Conservation (phyloP, 2,797 vertebrate species). For the Rhinatrema bivittatum region DNA sequence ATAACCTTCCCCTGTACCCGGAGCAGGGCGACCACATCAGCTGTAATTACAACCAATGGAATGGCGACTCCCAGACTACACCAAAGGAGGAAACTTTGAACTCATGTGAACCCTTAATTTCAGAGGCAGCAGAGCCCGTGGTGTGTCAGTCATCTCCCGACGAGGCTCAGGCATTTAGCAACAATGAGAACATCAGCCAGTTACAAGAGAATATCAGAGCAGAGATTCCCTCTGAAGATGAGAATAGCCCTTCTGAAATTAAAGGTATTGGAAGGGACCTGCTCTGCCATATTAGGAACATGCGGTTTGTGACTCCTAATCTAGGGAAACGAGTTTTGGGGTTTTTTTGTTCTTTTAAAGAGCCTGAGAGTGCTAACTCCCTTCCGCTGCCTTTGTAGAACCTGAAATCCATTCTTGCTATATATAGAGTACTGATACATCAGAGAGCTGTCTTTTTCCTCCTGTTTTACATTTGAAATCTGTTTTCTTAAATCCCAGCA, state of each 20-base stretch:
- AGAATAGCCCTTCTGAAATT: conserved; percentile 49
- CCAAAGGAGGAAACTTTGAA: conserved; percentile 40
- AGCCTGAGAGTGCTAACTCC: too few species aligned
- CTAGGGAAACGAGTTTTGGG: too few species aligned
- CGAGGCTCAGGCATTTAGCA: conserved; percentile 14
- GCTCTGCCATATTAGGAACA: too few species aligned
- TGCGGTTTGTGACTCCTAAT: too few species aligned
- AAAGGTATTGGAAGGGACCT: conserved; percentile 44
- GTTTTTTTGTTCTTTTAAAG: too few species aligned
- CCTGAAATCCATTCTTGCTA: too few species aligned
- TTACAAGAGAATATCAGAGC: conserved; percentile 54
- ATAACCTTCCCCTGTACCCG: conserved; percentile 19
- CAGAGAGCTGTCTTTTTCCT: too few species aligned
- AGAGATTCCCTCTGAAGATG: conserved; percentile 53
- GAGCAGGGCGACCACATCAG: conserved; percentile 23
- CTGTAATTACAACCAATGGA: conserved; percentile 27
- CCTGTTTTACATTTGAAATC: too few species aligned
- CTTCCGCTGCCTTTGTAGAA: too few species aligned
- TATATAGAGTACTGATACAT: too few species aligned
- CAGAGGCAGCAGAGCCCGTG: conserved; percentile 43
- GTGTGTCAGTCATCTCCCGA: conserved; percentile 35
- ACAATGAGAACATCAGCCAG: conserved; percentile 41
- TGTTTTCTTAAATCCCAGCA: too few species aligned
- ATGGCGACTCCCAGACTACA: conserved; percentile 28
- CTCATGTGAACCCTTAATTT: conserved; percentile 35